Conservation (phyloP, 2,797 vertebrate genomes). For the Malurus leucopterus region DNA sequence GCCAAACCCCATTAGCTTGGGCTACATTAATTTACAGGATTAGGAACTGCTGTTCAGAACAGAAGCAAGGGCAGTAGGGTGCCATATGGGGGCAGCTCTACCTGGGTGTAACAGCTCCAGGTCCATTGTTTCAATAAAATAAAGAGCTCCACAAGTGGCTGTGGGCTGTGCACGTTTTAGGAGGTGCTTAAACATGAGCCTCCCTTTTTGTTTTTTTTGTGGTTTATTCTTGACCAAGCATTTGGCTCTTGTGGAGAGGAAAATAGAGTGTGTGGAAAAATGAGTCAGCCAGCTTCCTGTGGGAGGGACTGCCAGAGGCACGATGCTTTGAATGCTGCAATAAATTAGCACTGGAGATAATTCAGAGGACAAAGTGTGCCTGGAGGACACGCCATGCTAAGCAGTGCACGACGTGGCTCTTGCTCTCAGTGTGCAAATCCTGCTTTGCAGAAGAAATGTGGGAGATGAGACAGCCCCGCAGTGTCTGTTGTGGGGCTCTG, state of each 20-base stretch:
- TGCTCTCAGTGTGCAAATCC: not conserved
- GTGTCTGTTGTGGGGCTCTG: not conserved
- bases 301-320: conserved; percentile 32
- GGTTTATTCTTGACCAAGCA: conserved; percentile 39
- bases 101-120: not conserved
- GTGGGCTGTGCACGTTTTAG: not conserved
- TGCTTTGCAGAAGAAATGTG: not conserved
- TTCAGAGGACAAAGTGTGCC: conserved; percentile 52
- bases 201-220: not conserved
- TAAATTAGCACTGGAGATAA: conserved; percentile 48
- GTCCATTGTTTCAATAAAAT: not conserved
- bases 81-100: not conserved
- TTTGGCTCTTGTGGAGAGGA: conserved; percentile 19
- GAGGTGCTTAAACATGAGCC: not conserved
- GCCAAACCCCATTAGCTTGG: not conserved
- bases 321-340: conserved; percentile 19
- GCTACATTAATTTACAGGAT: not conserved
- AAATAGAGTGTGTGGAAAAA: conserved; percentile 45
- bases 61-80: not conserved
- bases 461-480: not conserved
- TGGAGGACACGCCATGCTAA: conserved; percentile 10
- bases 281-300: conserved; percentile 50
- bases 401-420: not conserved
- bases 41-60: not conserved
- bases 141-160: not conserved